phyloP scores from a whole-genome alignment of 2,888 invertebrate species.

The Cenopis cana region DNA sequence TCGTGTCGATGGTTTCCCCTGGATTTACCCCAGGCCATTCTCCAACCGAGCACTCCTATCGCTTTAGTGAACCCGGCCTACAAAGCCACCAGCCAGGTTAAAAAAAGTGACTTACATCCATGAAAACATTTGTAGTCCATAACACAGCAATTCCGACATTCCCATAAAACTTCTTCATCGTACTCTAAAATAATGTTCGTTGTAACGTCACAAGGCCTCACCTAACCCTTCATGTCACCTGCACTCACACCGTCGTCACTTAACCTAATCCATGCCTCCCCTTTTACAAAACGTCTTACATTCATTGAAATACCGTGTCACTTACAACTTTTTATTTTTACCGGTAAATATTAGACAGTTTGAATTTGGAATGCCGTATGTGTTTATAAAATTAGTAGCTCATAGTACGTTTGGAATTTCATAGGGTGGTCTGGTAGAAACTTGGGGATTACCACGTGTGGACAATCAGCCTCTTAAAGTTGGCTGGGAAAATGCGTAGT shows the following conservation, averaged over 20 bases:
- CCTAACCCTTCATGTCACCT: constrained; percentile 11
- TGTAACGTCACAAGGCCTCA: neutral
- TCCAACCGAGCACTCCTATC: no score
- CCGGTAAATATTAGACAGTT: neutral
- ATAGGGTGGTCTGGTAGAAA: constrained; percentile 1
- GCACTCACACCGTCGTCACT: neutral
- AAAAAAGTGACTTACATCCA: neutral
- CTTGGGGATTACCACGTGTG: constrained; percentile 7
- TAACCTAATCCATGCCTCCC: neutral
- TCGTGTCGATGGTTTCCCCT: no score
- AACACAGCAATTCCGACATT: neutral
- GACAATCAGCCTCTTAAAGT: constrained; percentile 11
- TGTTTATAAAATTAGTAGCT: neutral
- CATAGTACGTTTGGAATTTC: neutral
- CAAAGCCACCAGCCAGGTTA: no score
- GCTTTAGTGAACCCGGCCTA: no score
- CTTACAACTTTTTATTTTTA: neutral
- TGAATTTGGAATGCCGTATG: neutral
- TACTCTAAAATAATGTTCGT: constrained; percentile 21
- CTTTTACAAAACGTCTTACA: neutral
- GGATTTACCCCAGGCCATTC: no score
- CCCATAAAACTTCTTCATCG: constrained; percentile 5
- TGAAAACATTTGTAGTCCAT: neutral
- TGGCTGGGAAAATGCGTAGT: neutral
- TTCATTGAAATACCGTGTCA: neutral